These are phyloP conservation scores for Camelus bactrianus DNA, from an alignment of 2,113 vertebrate genomes.

Conservation along the genomic window DNA sequence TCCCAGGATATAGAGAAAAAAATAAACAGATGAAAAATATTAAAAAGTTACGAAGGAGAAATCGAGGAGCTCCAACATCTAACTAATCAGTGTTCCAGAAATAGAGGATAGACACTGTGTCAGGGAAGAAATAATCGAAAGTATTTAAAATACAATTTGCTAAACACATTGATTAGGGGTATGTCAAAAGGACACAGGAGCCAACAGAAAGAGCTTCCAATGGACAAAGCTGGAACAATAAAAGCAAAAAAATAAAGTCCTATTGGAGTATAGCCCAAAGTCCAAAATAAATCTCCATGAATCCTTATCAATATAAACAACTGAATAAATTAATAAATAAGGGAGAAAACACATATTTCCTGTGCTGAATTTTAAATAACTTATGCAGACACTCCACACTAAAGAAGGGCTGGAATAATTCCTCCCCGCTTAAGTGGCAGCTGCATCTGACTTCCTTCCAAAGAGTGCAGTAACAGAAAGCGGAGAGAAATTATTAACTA, in stretches of 20 bases:
- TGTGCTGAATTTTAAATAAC: not conserved
- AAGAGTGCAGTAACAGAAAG: not conserved
- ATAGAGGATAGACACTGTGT: not conserved
- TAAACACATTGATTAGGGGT: not conserved
- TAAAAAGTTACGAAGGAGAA: constrained; percentile 15
- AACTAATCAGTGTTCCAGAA: not conserved
- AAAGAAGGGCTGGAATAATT: not conserved
- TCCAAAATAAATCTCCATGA: not conserved
- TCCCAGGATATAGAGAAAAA: not conserved
- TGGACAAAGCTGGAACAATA: not conserved
- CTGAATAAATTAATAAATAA: not conserved
- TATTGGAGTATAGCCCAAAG: not conserved
- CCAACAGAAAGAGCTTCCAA: not conserved
- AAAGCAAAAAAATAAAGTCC: not conserved
- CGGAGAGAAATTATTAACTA: not conserved
- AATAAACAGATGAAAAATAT: constrained; percentile 36
- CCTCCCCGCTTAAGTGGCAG: not conserved
- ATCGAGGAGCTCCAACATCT: not conserved
- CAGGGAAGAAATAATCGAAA: constrained; percentile 7
- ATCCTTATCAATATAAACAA: not conserved
- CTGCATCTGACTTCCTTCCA: not conserved
- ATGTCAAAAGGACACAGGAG: not conserved
- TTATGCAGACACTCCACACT: not conserved
- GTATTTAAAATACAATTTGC: not conserved
- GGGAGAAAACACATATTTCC: not conserved